Evolutionary conservation across 2,797 vertebrate species (phyloP), one percentile per base, ranked within the genome.

Genomic region (Aselliscus stoliczkanus): DNA sequence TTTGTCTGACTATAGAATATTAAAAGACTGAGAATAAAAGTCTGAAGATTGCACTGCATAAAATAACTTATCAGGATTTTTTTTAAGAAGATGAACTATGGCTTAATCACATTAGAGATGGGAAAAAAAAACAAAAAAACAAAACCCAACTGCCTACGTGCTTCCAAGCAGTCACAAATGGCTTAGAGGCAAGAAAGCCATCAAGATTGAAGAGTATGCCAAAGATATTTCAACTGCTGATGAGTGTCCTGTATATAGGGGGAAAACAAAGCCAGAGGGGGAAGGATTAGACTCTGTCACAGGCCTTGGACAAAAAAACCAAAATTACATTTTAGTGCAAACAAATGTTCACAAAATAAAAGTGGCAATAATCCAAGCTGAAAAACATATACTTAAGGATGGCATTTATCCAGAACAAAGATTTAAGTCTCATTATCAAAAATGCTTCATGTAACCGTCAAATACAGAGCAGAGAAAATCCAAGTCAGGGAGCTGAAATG

Each of bases 371-470:
- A 80, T 92, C 86, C 93, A 95, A 94, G 42, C 77, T 62, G 67
- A 90, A 94, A 95, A 93, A 75, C 60, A 39, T 80, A 20, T 87
- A 92, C 29, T 92, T 93, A 73, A 80, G 42, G 65, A 64, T 75
- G 87, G 87, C 79, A 62, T 80, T 80, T 77, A 65, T 93, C 83
- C 89, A 96, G 37, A 91, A 76, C 39, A 89, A 96, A 93, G 83
- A 82, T 87, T 93, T 80, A 93, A 77, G 83, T 92, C 54, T 89
- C 88, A 50, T 95, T 93, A 96, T 65, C 60, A 87, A 93, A 95
- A 94, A 94, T 39, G 64, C 18, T 72, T 89, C 79, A 89, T 83
- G 65, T 69, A 73, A 89, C 69, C 17, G 14, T 88, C 92, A 93
- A 87, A 87, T 60, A 80, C n/a, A 94, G 58, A 83, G 70, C 17